A percentile compares a stretch with the other conserved stretches of the same genome.
Evolutionary conservation across 2,113 vertebrate genomes (phyloP).

Genomic region (Oreotragus oreotragus): DNA sequence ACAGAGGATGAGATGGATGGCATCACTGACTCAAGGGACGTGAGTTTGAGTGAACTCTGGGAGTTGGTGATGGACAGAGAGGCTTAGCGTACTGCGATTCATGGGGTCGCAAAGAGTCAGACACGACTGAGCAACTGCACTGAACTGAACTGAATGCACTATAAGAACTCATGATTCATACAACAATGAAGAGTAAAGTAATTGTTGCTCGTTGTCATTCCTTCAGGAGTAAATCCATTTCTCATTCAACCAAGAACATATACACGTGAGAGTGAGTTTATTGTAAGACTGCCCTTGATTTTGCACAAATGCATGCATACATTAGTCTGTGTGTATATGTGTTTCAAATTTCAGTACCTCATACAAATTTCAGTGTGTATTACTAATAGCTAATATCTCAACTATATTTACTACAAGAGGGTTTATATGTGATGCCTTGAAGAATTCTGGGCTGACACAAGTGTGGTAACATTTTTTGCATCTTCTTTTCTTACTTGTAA

Average conservation of each 20-base stretch:
- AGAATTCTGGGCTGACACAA: background rate
- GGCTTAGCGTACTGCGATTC: rapidly evolving
- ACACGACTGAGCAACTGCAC: no score
- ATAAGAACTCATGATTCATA: background rate
- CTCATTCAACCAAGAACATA: background rate
- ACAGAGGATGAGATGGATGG: no score
- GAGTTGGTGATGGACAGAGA: no score
- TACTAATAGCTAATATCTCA: background rate
- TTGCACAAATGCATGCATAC: background rate
- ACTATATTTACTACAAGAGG: background rate
- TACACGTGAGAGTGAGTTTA: background rate
- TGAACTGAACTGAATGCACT: background rate
- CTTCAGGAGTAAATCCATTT: background rate
- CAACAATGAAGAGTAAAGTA: background rate
- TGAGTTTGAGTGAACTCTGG: no score
- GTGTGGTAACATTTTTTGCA: background rate
- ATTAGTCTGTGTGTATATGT: background rate
- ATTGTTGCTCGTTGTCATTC: background rate
- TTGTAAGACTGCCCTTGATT: background rate
- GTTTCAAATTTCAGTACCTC: background rate
- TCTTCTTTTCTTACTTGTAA: background rate
- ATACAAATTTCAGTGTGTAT: no score
- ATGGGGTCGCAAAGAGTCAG: no score
- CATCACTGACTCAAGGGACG: no score
- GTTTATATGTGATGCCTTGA: background rate